phyloP scores from a whole-genome alignment of 2,797 vertebrate genomes.

The Hydrolagus colliei region DNA sequence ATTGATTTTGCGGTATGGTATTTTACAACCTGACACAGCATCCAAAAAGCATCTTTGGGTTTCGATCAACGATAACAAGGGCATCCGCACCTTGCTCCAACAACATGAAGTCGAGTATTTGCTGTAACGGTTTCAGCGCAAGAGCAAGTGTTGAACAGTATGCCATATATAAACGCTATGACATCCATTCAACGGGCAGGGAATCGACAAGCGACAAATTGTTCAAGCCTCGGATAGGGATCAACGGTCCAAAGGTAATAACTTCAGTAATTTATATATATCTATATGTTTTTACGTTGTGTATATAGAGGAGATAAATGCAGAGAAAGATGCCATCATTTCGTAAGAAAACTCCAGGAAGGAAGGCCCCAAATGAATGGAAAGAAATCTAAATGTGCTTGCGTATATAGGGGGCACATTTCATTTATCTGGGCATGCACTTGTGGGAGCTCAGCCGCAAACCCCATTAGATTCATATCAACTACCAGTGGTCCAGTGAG shows the following conservation, averaged over 20 bases:
- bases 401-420: slow-evolving; percentile 45
- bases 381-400: slow-evolving; percentile 52
- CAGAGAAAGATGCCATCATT: not conserved
- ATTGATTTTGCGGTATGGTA: not conserved
- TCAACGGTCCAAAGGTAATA: not conserved
- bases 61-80: slow-evolving; percentile 15
- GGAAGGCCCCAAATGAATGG: slow-evolving; percentile 44
- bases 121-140: not conserved
- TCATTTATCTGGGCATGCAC: slow-evolving; percentile 51
- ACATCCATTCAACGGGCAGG: not conserved
- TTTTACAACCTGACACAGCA: slow-evolving; percentile 2
- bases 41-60: not conserved
- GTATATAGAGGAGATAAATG: not conserved
- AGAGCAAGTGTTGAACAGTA: not conserved
- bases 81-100: not conserved
- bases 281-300: not conserved
- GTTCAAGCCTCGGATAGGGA: not conserved
- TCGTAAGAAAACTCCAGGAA: slow-evolving; percentile 53
- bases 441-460: slow-evolving; percentile 56
- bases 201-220: not conserved
- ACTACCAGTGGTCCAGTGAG: slow-evolving; percentile 42
- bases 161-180: not conserved
- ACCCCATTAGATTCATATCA: slow-evolving; percentile 53
- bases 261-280: not conserved
- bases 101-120: not conserved